phyloP scores from a whole-genome alignment of 2,888 invertebrate species.

The Germaria angustata region DNA sequence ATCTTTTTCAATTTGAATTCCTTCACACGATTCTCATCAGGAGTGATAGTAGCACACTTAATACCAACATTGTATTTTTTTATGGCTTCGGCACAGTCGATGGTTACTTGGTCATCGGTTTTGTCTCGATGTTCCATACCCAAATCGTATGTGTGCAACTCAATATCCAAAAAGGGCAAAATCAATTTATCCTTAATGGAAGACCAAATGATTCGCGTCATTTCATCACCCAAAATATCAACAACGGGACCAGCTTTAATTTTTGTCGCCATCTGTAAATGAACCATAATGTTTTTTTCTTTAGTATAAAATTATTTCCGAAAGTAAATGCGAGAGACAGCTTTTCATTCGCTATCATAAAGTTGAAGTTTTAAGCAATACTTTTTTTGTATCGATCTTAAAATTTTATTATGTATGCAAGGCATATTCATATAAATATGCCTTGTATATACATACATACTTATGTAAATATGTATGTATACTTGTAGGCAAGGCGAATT shows the following conservation, averaged over 20 bases:
- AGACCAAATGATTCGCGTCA: constrained; percentile 99
- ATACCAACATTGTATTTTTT: constrained; percentile 99
- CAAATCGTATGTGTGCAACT: constrained; percentile 95
- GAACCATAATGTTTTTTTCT: not conserved
- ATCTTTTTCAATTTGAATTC: constrained; percentile 93
- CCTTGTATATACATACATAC: no score
- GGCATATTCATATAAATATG: no score
- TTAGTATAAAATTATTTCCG: not conserved
- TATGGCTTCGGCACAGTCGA: constrained; percentile 97
- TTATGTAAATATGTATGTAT: no score
- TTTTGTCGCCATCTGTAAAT: constrained; percentile 81
- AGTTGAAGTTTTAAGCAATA: no score
- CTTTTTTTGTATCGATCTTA: no score
- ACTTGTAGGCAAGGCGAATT: no score
- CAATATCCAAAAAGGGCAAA: constrained; percentile 96
- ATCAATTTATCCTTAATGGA: constrained; percentile 98
- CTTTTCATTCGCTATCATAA: no score
- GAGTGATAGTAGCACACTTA: constrained; percentile 99
- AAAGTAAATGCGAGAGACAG: not conserved
- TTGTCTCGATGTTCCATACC: constrained; percentile 97
- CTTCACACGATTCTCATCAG: constrained; percentile 97
- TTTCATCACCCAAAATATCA: constrained; percentile 96
- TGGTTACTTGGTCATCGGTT: constrained; percentile 96
- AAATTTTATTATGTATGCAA: no score
- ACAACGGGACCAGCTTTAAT: constrained; percentile 93